A percentile compares a stretch with the other conserved stretches of the same genome.
Evolutionary conservation across 2,888 invertebrate species (phyloP).

Genomic region (Diarsia dahlii): DNA sequence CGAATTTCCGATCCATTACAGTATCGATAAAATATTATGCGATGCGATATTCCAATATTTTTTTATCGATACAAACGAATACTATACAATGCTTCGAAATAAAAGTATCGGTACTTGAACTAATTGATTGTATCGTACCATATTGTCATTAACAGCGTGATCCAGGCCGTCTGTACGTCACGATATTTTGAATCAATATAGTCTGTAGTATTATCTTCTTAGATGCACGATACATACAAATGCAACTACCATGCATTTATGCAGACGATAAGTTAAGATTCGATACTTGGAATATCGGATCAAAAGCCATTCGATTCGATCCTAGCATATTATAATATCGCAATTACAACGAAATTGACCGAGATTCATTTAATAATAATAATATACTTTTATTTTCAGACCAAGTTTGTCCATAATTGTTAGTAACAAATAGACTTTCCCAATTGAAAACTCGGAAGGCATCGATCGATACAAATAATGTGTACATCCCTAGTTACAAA

Average conservation of each 20-base stretch:
- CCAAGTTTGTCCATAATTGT: no score
- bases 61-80: background rate
- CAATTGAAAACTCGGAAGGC: background rate
- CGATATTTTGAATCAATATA: no score
- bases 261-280: no score
- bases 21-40: background rate
- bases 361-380: no score
- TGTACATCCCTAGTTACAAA: conserved; percentile 21
- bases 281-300: no score
- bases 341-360: background rate
- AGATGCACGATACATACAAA: no score
- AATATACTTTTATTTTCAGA: no score
- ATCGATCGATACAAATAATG: background rate
- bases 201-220: no score
- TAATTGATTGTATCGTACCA: background rate
- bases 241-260: no score
- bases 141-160: background rate
- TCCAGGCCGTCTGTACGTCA: background rate
- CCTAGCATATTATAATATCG: no score
- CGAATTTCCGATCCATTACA: background rate
- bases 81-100: background rate
- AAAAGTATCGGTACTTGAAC: background rate
- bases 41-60: background rate
- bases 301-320: no score
- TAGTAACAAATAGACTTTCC: no score